Conservation (phyloP, 2,797 vertebrate species). For the Manis pentadactyla region DNA sequence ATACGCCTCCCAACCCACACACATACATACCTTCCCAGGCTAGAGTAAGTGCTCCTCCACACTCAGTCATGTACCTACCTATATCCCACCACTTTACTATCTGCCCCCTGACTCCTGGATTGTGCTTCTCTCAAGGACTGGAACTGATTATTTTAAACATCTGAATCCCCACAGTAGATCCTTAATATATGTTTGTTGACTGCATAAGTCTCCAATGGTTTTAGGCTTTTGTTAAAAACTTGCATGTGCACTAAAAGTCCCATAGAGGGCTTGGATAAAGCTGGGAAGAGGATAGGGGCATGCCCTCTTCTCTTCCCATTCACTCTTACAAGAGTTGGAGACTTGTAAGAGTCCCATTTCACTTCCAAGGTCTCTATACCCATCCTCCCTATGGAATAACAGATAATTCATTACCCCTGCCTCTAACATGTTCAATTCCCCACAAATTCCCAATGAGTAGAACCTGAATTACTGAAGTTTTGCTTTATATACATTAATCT, state of each 20-base stretch:
- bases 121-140: background rate
- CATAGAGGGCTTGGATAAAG: background rate
- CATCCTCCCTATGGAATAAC: background rate
- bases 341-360: background rate
- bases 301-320: background rate
- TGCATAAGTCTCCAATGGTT: background rate
- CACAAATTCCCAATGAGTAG: background rate
- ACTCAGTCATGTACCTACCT: rapidly evolving
- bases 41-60: background rate
- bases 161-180: too few relatives aligned
- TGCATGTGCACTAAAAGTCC: background rate
- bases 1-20: too few relatives aligned
- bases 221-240: background rate
- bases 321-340: background rate
- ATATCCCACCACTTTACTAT: background rate
- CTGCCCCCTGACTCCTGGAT: background rate
- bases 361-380: background rate
- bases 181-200: background rate
- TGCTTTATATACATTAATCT: background rate
- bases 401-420: background rate
- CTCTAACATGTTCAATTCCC: background rate
- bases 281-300: background rate
- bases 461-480: background rate
- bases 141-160: background rate
- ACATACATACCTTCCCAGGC: background rate